Evolutionary conservation across 2,888 invertebrate genomes (phyloP), one percentile per base, ranked within the genome.

Genomic region (Stegana nigrithorax): DNA sequence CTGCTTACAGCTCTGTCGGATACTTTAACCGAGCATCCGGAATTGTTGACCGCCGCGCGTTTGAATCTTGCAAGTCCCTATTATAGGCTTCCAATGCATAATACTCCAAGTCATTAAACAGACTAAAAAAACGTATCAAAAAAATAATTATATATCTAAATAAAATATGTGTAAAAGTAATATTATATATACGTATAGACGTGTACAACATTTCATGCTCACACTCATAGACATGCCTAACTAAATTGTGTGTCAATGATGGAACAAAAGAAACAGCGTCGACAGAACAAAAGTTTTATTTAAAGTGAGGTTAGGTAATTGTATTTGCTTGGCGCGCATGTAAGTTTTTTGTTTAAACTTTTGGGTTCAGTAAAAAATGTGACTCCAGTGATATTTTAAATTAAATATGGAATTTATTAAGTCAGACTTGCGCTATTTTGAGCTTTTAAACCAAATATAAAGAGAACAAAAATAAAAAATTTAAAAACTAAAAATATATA

Each of bases 1-100:
- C 87, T 93, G 83, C 90, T 92, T 67, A 90, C 91, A 21, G 91
- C 92, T 1, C 83, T 93, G 65, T 90, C 92, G 0, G 92, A 92
- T 80, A 92, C 92, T 0, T 86, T 93, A 68, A 89, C 89, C 36
- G 92, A 92, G 73, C 91, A 92, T 78, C 92, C 92, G 0, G 91
- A 91, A 73, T 80, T 92, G 17, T 84, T 91, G 73, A 88, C 89
- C 62, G 84, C 85, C 26, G 88, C 89, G 2, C 88, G 88, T 65
- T 87, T 89, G 47, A 87, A 88, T 27, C 81, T 88, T 47, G 87
- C 88, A 44, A 83, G 78, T 69, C 80, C 83, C 4, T 83, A 82
- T 47, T 81, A 82, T 65, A 76, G 83, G 67, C 75, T 85, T 68
- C 83, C 83, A 68, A 73, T 81, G 61, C 81, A 78, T 68, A n/a